Base-by-base conservation (phyloP, 2,888 invertebrate genomes). In the Lydus trimaculatus region DNA sequence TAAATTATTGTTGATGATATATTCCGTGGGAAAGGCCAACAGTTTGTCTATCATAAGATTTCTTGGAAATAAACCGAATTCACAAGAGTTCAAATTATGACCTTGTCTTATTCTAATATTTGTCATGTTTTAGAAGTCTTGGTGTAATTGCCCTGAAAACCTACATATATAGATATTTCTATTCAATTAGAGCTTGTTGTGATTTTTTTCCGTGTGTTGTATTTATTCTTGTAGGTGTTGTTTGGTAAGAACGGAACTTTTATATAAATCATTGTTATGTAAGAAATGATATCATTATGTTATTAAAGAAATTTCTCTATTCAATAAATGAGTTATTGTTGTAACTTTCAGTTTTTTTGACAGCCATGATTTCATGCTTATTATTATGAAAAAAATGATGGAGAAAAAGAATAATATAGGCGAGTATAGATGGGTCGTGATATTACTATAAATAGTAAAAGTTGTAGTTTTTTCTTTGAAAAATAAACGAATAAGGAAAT, bases 21-120 rank as follows among this genome's bases (percentile, higher is more conserved):
- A 36, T 31, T 60, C 60, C 17, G 60, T 60, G 60, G 60, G 60
- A 60, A 60, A 60, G 60, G 60, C 33, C 60, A 60, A 11, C 25
- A 6, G 58, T 58, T 31, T 58, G 58, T n/a, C 28, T 31, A 28
- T n/a, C 43, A 43, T 60, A 15, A 23, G 8, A 31, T 20, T 60
- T 36, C 33, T 36, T 33, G 33, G 36, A 60, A 60, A 33, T 59
- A 36, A 28, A 62, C 65, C 64, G 52, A 63, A 60, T 65, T 65
- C 59, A 62, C 69, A 62, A 71, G 73, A 68, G 70, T 70, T 73
- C 67, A 72, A 73, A 70, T 72, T 67, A 61, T 72, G 70, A 71
- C 73, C 73, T 73, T 70, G 72, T 66, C 64, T 64, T 56, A 31
- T 70, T 71, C 61, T 72, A 68, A 73, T 71, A 72, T 69, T 68